Base-by-base conservation (phyloP, 2,888 invertebrate genomes). In the Drymonia ruficornis region DNA sequence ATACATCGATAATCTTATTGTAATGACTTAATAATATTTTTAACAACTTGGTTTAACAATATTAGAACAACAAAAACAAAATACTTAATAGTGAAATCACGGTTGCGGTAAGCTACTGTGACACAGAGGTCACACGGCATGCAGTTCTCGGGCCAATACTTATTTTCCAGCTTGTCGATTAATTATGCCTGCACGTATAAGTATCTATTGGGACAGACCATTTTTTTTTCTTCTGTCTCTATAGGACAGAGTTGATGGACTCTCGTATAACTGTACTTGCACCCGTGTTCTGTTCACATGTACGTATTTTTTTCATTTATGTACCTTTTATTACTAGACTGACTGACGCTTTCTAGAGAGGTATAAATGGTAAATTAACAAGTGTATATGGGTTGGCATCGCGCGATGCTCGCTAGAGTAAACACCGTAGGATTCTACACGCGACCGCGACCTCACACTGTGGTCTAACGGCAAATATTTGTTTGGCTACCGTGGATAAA, bases 401-500 rank as follows among this genome's bases (percentile, higher is more conserved):
- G 49, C 49, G 55, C 50, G 55, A 61, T 57, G 53, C 53, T 55
- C 44, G 49, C 50, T 57, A 54, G 52, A 55, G 65, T 67, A 61
- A 61, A 67, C 57, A 64, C 52, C 18, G 47, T 51, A 45, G 49
- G 67, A 50, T 65, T 57, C 58, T 49, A 63, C 50, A 55, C 50
- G 49, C 29, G 43, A 50, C 46, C 29, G 44, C 49, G 47, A 56
- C 53, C 48, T 52, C 53, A 61, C 58, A 53, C 52, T 59, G 55
- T 59, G 53, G 50, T 49, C 52, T 19, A 49, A 45, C 43, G 49
- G 57, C 56, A 59, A 70, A 67, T 59, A 65, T 70, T 70, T 59
- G 28, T 52, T 55, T 42, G 48, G 53, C 58, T 65, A 49, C 51
- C 40, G 57, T 54, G 48, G 36, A 31, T 42, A 19, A 56, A 56